These are phyloP conservation scores for Antechinus flavipes DNA, from an alignment of 2,113 vertebrate genomes.

Conservation along the genomic window DNA sequence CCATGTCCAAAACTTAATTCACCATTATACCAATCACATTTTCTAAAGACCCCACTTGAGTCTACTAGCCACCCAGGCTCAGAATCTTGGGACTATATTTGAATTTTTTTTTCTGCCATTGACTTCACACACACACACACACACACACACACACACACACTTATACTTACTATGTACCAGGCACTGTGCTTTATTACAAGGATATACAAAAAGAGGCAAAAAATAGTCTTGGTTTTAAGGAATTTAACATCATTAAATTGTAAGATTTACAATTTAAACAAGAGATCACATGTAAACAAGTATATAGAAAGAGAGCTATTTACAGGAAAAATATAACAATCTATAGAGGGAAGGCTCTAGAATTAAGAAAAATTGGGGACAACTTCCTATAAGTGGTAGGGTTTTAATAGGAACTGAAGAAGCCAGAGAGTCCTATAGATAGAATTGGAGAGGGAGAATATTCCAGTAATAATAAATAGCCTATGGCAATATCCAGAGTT, in stretches of 20 bases:
- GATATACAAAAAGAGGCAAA: neutral
- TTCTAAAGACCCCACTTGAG: neutral
- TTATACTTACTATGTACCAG: neutral
- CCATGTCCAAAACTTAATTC: neutral
- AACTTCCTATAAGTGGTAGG: neutral
- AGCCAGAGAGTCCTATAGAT: neutral
- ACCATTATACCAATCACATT: neutral
- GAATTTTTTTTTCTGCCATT: neutral
- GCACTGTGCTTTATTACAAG: neutral
- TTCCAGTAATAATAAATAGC: neutral
- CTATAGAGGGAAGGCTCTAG: neutral
- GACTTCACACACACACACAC: too few relatives aligned
- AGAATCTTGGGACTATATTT: neutral
- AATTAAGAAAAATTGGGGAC: neutral
- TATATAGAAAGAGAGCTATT: neutral
- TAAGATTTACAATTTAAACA: too few relatives aligned
- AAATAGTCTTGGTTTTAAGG: neutral
- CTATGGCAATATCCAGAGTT: neutral
- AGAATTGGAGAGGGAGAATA: neutral
- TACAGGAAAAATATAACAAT: neutral
- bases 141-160: too few relatives aligned
- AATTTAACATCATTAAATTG: neutral
- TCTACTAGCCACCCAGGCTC: neutral
- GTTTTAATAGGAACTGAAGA: neutral
- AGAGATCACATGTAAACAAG: neutral